These are phyloP conservation scores for Sphaerophoria taeniata DNA, from an alignment of 2,888 invertebrate genomes.

Conservation along the genomic window DNA sequence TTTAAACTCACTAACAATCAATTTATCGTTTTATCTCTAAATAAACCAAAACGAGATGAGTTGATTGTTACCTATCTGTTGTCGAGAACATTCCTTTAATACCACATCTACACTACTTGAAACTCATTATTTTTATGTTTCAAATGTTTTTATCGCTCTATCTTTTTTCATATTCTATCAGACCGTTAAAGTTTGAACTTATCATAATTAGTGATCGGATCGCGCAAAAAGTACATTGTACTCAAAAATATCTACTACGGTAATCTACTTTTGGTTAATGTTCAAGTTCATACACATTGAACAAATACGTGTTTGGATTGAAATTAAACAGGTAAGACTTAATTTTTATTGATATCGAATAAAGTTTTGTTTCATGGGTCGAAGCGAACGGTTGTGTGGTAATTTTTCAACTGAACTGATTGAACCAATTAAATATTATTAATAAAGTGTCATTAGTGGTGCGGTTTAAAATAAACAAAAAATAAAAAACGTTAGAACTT, in stretches of 20 bases:
- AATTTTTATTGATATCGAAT: conserved; percentile 4
- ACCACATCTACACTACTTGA: no score
- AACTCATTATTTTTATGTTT: no score
- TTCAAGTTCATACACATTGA: conserved; percentile 33
- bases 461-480: no score
- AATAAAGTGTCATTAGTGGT: background rate
- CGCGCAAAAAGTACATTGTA: background rate
- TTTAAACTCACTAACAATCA: no score
- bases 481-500: no score
- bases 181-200: conserved; percentile 7
- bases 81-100: no score
- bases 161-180: background rate
- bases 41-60: no score
- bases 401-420: conserved; percentile 3
- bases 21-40: no score
- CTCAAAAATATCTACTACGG: background rate
- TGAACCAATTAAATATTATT: background rate
- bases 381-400: conserved; percentile 26
- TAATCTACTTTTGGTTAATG: conserved; percentile 1
- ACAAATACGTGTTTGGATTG: conserved; percentile 20
- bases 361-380: background rate
- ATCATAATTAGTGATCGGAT: conserved; percentile 20
- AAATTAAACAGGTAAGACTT: conserved; percentile 19
- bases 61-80: no score
- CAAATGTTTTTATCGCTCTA: no score